Evolutionary conservation across 2,797 vertebrate genomes (phyloP), one percentile per base, ranked within the genome.

Genomic region (Cossypha niveicapilla): DNA sequence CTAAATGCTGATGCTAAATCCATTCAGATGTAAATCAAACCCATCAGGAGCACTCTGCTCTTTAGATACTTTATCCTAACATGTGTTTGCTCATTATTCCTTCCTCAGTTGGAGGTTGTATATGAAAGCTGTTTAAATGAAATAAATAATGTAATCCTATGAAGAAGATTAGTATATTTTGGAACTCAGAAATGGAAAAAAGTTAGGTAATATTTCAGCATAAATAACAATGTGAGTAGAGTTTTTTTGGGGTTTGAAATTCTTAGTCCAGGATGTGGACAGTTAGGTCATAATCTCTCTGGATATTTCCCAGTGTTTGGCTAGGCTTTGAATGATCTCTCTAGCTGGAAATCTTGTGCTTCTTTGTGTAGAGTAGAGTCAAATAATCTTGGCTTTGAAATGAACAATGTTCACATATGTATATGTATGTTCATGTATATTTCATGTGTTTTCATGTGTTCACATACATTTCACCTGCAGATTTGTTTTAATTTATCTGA

Each of bases 21-120:
- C 60, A 57, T 91, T 94, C 73, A 42, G n/a, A 78, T 77, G 75
- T 94, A 95, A 96, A 94, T 83, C 90, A 96, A 95, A 77, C 25
- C 65, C 74, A 68, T 56, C 70, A 84, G 56, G 72, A 86, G 45
- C 21, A 51, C 47, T 57, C 23, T 58, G 21, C 41, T 84, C 54
- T 48, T 92, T 56, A 93, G 66, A 41, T 53, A 47, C 66, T 78
- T 94, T 61, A 62, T 58, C 27, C 23, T 88, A 75, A 47, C 42
- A 32, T 68, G 23, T 54, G 65, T 91, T 90, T 86, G 30, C 72
- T 81, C 79, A 58, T 86, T 91, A 83, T 35, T 90, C 51, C 70
- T 92, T 75, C 47, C 76, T 90, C 58, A 41, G 32, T 34, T 93
- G 80, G 88, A 86, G 18, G 11, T 58, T 86, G 50, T 86, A 47